These are phyloP conservation scores for Shinisaurus crocodilurus DNA, from an alignment of 2,113 vertebrate genomes.

Conservation along the genomic window DNA sequence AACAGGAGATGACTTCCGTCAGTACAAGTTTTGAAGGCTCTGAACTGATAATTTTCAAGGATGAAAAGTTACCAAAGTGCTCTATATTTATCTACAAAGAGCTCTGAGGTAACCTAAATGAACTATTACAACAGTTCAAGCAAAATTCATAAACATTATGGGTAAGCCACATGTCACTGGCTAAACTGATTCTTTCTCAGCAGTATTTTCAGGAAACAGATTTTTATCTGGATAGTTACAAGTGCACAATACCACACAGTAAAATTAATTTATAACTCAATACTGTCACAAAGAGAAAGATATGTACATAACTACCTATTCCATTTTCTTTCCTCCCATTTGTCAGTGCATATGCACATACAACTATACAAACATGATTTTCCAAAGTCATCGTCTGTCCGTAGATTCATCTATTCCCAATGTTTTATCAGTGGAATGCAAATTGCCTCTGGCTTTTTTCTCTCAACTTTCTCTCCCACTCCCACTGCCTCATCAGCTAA, in stretches of 20 bases:
- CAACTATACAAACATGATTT: slow-evolving; percentile 16
- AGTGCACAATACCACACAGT: slow-evolving; percentile 6
- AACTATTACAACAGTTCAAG: slow-evolving; percentile 21
- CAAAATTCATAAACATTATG: slow-evolving; percentile 2
- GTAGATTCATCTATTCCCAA: not conserved
- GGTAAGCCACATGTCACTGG: slow-evolving; percentile 15
- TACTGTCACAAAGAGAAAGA: not conserved
- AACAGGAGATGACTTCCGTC: not conserved
- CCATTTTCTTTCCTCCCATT: not conserved
- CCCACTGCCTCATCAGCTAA: not conserved
- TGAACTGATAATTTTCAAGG: not conserved
- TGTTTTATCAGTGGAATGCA: not conserved
- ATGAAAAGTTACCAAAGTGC: not conserved
- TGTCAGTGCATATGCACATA: slow-evolving; percentile 18
- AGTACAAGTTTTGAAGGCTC: not conserved
- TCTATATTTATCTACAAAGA: not conserved
- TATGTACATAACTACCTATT: slow-evolving; percentile 15
- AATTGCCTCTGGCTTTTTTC: slow-evolving; percentile 14
- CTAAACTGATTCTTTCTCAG: not conserved
- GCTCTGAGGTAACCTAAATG: slow-evolving; percentile 48
- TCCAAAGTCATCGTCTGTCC: slow-evolving; percentile 46
- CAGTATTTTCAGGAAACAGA: slow-evolving; percentile 17
- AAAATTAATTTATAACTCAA: accelerated
- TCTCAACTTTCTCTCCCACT: slow-evolving; percentile 40
- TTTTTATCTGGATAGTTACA: not conserved